Percentiles rank a stretch among this genome's conserved stretches.
Evolutionary conservation across 2,797 vertebrate genomes (phyloP).

Genomic region (Malacoctenus gilli): DNA sequence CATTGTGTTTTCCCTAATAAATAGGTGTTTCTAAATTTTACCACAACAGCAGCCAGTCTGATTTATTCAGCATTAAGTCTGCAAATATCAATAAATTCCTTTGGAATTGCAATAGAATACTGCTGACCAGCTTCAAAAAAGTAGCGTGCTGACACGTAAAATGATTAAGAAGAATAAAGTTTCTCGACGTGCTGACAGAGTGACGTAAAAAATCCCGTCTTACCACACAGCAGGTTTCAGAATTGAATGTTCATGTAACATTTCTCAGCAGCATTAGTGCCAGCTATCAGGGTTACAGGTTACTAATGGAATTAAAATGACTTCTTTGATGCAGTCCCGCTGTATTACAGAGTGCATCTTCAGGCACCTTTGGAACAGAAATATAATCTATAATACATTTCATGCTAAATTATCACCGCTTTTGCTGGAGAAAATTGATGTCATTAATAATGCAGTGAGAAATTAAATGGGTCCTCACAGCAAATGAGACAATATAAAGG

Average conservation of each 20-base stretch:
- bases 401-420: neutral
- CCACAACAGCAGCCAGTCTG: too few species aligned
- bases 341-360: constrained; percentile 9
- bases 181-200: too few species aligned
- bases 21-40: too few species aligned
- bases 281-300: constrained; percentile 5
- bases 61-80: too few species aligned
- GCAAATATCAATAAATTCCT: too few species aligned
- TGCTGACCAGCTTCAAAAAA: too few species aligned
- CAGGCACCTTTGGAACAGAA: neutral
- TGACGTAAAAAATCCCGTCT: too few species aligned
- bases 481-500: neutral
- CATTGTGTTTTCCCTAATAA: too few species aligned
- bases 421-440: neutral
- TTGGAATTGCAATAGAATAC: too few species aligned
- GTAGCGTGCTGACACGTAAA: too few species aligned
- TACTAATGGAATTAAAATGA: constrained; percentile 17
- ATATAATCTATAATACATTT: neutral
- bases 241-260: neutral
- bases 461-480: neutral
- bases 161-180: too few species aligned
- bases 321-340: constrained; percentile 2
- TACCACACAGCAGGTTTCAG: constrained; percentile 7
- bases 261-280: neutral
- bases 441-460: neutral